A percentile compares a stretch with the other conserved stretches of the same genome.
These are phyloP conservation scores for Periphyllus acericola DNA, from an alignment of 2,888 invertebrate species.

Conservation along the genomic window DNA sequence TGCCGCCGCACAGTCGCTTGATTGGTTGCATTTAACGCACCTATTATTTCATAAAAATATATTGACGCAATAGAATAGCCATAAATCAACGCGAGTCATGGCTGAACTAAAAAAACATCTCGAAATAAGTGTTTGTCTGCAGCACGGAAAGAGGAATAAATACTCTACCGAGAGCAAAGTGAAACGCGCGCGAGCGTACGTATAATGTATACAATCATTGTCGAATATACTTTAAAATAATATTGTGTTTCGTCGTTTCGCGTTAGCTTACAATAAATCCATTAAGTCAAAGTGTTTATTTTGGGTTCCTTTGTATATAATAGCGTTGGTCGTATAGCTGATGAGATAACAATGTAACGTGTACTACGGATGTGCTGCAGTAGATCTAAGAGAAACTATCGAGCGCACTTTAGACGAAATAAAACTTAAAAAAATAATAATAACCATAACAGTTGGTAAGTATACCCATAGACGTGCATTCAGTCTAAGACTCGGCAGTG, in stretches of 20 bases:
- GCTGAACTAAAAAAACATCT: conserved; percentile 10
- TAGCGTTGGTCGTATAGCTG: not conserved
- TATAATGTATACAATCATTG: not conserved
- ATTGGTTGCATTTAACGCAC: not conserved
- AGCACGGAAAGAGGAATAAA: not conserved
- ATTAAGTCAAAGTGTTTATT: conserved; percentile 32
- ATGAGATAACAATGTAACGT: not conserved
- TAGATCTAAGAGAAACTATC: no score
- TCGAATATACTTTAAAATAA: conserved; percentile 29
- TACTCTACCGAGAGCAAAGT: not conserved
- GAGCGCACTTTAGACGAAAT: no score
- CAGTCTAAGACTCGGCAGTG: no score
- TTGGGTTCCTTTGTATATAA: not conserved
- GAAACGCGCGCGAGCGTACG: not conserved
- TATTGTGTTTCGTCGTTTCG: conserved; percentile 25
- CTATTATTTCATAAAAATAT: not conserved
- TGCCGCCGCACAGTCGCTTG: not conserved
- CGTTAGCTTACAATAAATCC: not conserved
- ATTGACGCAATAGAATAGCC: not conserved
- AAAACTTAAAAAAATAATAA: no score
- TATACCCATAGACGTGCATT: no score
- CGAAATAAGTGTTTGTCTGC: not conserved
- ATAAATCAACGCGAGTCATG: not conserved
- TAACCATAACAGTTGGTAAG: no score
- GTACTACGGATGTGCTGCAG: no score